Percentiles rank a stretch among this genome's conserved stretches.
Conservation (phyloP, 2,797 vertebrate species). For the Prionace glauca region DNA sequence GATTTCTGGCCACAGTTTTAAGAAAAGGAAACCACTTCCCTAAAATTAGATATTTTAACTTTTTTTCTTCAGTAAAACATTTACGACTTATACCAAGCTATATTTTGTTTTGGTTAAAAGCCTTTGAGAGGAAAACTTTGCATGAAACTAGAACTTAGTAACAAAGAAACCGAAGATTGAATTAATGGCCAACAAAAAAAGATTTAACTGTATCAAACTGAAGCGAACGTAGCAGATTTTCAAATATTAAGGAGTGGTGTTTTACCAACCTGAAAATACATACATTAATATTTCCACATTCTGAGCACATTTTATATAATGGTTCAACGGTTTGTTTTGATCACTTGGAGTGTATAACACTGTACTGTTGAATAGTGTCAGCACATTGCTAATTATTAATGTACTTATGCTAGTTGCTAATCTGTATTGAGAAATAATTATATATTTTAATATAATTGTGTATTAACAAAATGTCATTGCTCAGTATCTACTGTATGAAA, state of each 20-base stretch:
- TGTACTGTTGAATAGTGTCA: not conserved
- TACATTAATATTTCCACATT: not conserved
- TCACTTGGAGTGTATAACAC: not conserved
- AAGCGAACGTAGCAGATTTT: not conserved
- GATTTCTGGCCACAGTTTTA: not conserved
- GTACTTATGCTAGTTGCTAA: not conserved
- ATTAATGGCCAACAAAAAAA: not conserved
- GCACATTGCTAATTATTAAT: not conserved
- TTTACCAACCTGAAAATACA: not conserved
- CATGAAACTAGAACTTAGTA: not conserved
- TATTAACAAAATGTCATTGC: conserved; percentile 11
- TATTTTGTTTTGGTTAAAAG: conserved; percentile 1
- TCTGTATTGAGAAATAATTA: conserved; percentile 15
- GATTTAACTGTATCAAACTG: not conserved
- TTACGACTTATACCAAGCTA: not conserved
- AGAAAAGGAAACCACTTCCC: not conserved
- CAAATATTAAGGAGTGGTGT: not conserved
- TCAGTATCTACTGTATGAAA: not conserved
- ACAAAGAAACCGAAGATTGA: not conserved
- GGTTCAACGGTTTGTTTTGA: not conserved
- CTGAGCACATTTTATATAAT: not conserved
- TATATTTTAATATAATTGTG: conserved; percentile 17
- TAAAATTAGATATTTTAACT: not conserved
- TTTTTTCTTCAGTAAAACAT: not conserved
- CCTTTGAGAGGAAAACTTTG: not conserved